phyloP scores from a whole-genome alignment of 2,888 invertebrate species.

The Epinotia demarniana region DNA sequence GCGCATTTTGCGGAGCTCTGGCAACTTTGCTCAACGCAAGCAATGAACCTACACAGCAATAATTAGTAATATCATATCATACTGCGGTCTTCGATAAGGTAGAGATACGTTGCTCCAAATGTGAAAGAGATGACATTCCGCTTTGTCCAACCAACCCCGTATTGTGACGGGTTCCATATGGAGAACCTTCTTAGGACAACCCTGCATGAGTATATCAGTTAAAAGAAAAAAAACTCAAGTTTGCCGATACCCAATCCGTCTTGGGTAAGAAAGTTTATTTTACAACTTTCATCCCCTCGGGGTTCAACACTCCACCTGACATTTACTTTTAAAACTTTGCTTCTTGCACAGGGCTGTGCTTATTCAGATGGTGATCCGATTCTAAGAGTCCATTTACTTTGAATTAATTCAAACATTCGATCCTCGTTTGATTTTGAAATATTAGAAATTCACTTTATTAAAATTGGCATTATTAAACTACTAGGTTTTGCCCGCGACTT shows the following conservation, averaged over 20 bases:
- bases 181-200: neutral
- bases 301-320: slow-evolving; percentile 29
- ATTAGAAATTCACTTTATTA: no score
- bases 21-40: no score
- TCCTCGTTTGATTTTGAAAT: neutral
- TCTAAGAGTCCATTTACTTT: neutral
- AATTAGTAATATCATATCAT: no score
- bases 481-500: no score
- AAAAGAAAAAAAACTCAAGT: slow-evolving; percentile 9
- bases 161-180: neutral
- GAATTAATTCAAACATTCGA: neutral
- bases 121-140: no score
- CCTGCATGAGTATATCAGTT: neutral
- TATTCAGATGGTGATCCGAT: neutral
- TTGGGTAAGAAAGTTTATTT: slow-evolving; percentile 32
- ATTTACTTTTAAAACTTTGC: slow-evolving; percentile 31
- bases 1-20: no score
- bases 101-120: no score
- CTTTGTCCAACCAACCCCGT: neutral
- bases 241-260: slow-evolving; percentile 34
- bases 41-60: no score
- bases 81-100: no score
- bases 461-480: no score
- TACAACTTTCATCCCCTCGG: slow-evolving; percentile 29
- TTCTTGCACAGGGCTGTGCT: slow-evolving; percentile 22